Conservation (phyloP, 2,888 invertebrate species). For the Chrysolina americana region DNA sequence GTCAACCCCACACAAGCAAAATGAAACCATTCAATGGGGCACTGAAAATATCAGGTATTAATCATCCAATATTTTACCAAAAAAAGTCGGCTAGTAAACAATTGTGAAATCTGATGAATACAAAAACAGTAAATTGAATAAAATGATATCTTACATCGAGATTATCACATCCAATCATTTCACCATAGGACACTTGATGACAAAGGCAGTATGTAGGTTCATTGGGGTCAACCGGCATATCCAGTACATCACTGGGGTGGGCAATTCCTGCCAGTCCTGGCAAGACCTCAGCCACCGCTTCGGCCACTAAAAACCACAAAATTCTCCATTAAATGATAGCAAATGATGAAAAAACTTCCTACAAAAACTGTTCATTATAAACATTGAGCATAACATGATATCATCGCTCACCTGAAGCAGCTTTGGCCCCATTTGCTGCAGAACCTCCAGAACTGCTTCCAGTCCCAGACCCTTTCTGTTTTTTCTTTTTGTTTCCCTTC, state of each 20-base stretch:
- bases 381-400: constrained; percentile 60
- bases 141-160: constrained; percentile 77
- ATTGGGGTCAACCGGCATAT: constrained; percentile 96
- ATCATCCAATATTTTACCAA: not conserved
- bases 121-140: no score
- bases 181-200: constrained; percentile 96
- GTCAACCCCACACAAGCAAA: constrained; percentile 94
- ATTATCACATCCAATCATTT: constrained; percentile 98
- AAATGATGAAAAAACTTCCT: no score
- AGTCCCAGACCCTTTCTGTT: constrained; percentile 71
- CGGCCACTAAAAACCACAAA: constrained; percentile 59
- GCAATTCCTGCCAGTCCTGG: constrained; percentile 76
- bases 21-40: constrained; percentile 96
- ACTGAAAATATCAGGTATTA: constrained; percentile 68
- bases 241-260: constrained; percentile 91
- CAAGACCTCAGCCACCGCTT: constrained; percentile 67
- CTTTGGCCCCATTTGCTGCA: constrained; percentile 65
- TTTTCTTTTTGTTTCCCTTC: constrained; percentile 72
- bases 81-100: not conserved
- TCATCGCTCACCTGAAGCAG: constrained; percentile 68
- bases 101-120: not conserved
- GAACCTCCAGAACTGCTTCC: constrained; percentile 62
- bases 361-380: no score
- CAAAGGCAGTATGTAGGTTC: constrained; percentile 99
- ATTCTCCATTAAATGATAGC: not conserved